Base-by-base conservation (phyloP, 1,140 invertebrate species). In the Vollenhovia emeryi region DNA sequence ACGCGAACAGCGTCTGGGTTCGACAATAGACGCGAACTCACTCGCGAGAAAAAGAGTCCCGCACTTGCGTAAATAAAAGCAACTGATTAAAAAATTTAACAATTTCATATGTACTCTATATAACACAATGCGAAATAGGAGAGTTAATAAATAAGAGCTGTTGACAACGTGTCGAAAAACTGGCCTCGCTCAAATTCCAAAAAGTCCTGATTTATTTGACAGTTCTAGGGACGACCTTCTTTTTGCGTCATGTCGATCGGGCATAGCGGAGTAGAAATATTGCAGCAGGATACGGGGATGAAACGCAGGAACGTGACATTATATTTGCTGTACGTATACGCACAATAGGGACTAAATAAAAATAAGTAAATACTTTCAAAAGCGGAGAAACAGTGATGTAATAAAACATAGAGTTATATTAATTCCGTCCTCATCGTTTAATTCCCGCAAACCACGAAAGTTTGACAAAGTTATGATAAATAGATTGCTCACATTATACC, bases 401-500 rank as follows among this genome's bases (percentile, higher is more conserved):
- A 21, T 43, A 36, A 33, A 21, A 2, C 45, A 18, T 64, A 33
- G 40, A n/a, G n/a, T 55, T 40, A 68, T 43, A 64, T 33, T 45
- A 43, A 57, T 40, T 50, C 36, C 50, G 36, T 21, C 4, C 36
- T 76, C 50, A 73, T 90, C 79, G 52, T 89, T 79, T 87, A 33
- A 62, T 80, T 43, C 57, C 30, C 36, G 36, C 50, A 27, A 57
- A 33, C 1, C 13, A 82, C 59, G 15, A 50, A 43, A 45, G 18
- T 59, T 74, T 30, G 89, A 92, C 87, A 93, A 88, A 87, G 78
- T 86, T 83, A 90, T 90, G 91, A 93, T 93, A 82, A 66, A 86
- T 86, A 93, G 89, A 86, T 91, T 93, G 93, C 94, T 95, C 94
- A 95, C 94, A 94, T 94, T 93, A 92, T 91, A 92, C 89, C 90